phyloP scores from a whole-genome alignment of 2,113 vertebrate species.

The Hylia prasina region DNA sequence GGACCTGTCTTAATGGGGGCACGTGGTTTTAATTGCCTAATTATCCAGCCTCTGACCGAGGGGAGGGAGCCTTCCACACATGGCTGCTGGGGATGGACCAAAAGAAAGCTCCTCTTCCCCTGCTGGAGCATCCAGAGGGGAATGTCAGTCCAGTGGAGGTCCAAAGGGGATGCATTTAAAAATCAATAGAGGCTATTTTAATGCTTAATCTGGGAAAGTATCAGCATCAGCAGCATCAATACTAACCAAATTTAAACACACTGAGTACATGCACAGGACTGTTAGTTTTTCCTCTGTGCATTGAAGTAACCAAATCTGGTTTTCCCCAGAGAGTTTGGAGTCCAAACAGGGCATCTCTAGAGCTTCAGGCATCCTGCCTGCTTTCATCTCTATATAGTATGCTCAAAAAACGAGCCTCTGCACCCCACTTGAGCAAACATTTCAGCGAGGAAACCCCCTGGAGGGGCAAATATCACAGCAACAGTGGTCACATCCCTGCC shows the following conservation, averaged over 20 bases:
- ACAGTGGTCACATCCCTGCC: neutral
- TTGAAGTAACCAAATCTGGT: neutral
- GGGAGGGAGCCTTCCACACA: no score
- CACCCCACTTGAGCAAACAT: neutral
- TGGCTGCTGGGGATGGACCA: neutral
- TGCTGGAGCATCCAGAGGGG: neutral
- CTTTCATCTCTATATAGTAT: neutral
- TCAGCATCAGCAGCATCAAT: constrained; percentile 2
- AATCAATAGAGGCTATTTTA: constrained; percentile 18
- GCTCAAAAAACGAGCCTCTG: neutral
- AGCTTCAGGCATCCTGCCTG: neutral
- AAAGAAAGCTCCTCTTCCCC: neutral
- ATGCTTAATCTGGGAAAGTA: neutral
- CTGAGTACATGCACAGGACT: neutral
- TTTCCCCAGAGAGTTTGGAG: neutral
- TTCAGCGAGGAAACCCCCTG: neutral
- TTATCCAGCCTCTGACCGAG: neutral
- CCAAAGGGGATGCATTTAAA: constrained; percentile 1
- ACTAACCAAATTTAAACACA: constrained; percentile 9
- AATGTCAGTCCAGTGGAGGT: neutral
- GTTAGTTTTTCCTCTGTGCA: neutral
- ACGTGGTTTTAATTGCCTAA: neutral
- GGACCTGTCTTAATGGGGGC: neutral
- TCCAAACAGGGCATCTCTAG: neutral
- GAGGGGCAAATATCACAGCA: neutral